Evolutionary conservation across 2,888 invertebrate genomes (phyloP).

Genomic region (Apantesis nais): DNA sequence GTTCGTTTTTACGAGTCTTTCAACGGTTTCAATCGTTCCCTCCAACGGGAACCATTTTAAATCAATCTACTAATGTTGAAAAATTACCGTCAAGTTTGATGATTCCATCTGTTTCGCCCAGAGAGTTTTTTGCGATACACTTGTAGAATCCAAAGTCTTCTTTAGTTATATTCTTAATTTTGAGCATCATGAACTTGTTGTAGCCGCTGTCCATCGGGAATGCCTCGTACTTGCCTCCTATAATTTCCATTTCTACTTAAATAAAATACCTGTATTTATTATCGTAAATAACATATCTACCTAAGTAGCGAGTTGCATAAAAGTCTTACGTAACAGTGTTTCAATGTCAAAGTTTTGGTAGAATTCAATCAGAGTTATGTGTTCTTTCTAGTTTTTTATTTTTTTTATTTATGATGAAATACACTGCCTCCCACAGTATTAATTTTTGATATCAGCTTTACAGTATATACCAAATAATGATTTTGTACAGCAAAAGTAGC

Average conservation of each 20-base stretch:
- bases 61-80: slow-evolving; percentile 48
- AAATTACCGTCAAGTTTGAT: slow-evolving; percentile 94
- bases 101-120: slow-evolving; percentile 95
- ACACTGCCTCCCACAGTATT: not conserved
- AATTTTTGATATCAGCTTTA: too few relatives aligned
- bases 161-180: slow-evolving; percentile 92
- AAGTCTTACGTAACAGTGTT: not conserved
- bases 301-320: slow-evolving; percentile 20
- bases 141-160: slow-evolving; percentile 95
- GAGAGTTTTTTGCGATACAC: slow-evolving; percentile 96
- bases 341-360: not conserved
- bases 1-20: slow-evolving; percentile 49
- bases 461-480: not conserved
- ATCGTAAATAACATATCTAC: not conserved
- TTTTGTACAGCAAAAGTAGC: not conserved
- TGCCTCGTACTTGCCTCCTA: slow-evolving; percentile 96
- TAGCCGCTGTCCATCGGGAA: slow-evolving; percentile 94
- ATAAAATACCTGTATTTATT: slow-evolving; percentile 73
- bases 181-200: slow-evolving; percentile 96
- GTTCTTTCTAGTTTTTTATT: too few relatives aligned
- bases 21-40: slow-evolving; percentile 40
- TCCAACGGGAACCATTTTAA: slow-evolving; percentile 37
- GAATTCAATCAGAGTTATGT: not conserved
- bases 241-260: slow-evolving; percentile 88
- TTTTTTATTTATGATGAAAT: too few relatives aligned